Conservation (phyloP, 2,888 invertebrate genomes). For the Allacma fusca region DNA sequence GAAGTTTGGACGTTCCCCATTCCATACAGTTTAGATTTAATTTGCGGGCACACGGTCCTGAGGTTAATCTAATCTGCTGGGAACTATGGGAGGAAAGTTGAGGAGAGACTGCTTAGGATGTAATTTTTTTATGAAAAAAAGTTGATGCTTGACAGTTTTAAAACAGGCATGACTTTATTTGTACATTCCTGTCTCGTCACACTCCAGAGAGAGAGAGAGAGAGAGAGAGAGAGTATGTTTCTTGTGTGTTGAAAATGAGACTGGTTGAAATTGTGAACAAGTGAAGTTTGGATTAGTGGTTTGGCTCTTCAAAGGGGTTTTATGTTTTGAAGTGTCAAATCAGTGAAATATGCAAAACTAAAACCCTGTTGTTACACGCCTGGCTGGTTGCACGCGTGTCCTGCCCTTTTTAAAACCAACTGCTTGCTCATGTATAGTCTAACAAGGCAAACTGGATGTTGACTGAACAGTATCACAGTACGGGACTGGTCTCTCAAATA, state of each 20-base stretch:
- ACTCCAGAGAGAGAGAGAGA: no score
- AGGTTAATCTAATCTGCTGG: no score
- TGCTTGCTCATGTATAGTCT: background rate
- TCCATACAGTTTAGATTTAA: no score
- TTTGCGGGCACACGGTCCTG: no score
- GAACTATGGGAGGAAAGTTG: background rate
- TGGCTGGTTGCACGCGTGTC: conserved; percentile 31
- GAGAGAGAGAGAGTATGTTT: background rate
- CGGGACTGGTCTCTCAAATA: background rate
- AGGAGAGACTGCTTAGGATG: background rate
- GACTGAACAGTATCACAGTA: background rate
- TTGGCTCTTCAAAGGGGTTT: conserved; percentile 35
- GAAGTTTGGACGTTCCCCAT: no score
- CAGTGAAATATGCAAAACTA: conserved; percentile 27
- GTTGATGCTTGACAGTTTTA: background rate
- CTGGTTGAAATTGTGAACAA: background rate
- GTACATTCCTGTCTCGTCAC: background rate
- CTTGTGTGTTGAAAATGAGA: background rate
- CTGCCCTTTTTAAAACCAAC: conserved; percentile 12
- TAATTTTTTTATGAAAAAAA: background rate
- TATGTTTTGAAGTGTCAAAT: conserved; percentile 40
- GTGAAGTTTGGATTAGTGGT: conserved; percentile 22
- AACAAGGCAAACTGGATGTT: background rate
- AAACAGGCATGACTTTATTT: conserved; percentile 9
- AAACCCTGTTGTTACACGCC: conserved; percentile 36